Percentiles rank a stretch among this genome's conserved stretches.
These are phyloP conservation scores for Trachemys scripta DNA, from an alignment of 2,113 vertebrate species.

Conservation along the genomic window DNA sequence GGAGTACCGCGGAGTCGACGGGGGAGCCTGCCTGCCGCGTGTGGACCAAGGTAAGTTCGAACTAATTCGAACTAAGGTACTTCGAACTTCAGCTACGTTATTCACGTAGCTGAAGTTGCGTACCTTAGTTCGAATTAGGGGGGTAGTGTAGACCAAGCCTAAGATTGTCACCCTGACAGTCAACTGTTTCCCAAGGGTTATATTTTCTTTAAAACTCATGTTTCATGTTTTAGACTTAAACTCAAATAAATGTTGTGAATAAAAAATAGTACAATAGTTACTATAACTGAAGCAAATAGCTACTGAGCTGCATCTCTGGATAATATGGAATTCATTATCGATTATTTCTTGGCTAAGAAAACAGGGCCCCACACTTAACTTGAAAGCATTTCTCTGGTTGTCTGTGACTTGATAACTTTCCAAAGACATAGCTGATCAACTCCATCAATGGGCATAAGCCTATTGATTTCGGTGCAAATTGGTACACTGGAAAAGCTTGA, in stretches of 20 bases:
- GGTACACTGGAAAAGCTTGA: not conserved
- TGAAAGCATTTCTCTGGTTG: not conserved
- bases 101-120: too few relatives aligned
- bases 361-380: not conserved
- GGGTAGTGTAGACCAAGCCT: too few relatives aligned
- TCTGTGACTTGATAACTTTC: not conserved
- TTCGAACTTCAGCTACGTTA: too few relatives aligned
- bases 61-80: too few relatives aligned
- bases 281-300: rapidly evolving
- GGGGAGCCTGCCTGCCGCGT: too few relatives aligned
- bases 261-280: not conserved
- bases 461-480: not conserved
- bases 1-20: too few relatives aligned
- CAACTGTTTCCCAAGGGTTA: not conserved
- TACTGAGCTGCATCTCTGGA: not conserved
- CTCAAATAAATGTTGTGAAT: not conserved
- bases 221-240: not conserved
- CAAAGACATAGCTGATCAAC: not conserved
- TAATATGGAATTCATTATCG: not conserved
- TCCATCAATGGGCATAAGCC: not conserved
- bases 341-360: not conserved
- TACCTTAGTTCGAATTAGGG: too few relatives aligned
- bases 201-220: not conserved
- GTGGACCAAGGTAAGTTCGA: too few relatives aligned
- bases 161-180: not conserved